phyloP scores from a whole-genome alignment of 2,113 vertebrate species.

The Eudyptes chrysolophus region DNA sequence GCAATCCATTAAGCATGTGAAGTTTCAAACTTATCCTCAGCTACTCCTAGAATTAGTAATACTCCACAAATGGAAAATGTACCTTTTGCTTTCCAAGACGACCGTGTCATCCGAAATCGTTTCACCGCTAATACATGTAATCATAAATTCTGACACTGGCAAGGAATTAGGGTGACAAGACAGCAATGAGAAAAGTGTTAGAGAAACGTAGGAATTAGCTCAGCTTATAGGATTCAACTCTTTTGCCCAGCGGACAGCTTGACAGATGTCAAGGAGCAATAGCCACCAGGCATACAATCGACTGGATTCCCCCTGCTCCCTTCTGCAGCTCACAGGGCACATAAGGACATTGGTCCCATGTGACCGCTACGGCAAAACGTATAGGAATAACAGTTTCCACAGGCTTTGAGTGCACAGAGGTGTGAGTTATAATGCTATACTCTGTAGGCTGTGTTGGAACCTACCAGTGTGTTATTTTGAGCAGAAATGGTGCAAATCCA shows the following conservation, averaged over 20 bases:
- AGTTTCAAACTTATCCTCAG: slow-evolving; percentile 9
- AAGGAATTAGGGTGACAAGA: neutral
- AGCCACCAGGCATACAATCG: neutral
- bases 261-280: neutral
- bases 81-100: slow-evolving; percentile 48
- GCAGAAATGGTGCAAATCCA: neutral
- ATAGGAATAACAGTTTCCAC: neutral
- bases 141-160: neutral
- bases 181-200: slow-evolving; percentile 41
- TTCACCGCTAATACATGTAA: neutral
- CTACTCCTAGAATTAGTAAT: slow-evolving; percentile 24
- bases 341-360: neutral
- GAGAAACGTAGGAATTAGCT: neutral
- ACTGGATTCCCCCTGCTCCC: neutral
- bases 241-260: neutral
- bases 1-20: neutral
- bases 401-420: neutral
- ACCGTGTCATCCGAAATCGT: neutral
- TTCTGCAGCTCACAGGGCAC: neutral
- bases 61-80: slow-evolving; percentile 14
- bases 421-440: neutral
- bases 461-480: neutral
- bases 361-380: fast-evolving
- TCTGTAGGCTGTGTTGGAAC: neutral
- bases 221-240: neutral